Evolutionary conservation across 2,888 invertebrate genomes (phyloP).

Genomic region (Drepanosiphum platanoidis): DNA sequence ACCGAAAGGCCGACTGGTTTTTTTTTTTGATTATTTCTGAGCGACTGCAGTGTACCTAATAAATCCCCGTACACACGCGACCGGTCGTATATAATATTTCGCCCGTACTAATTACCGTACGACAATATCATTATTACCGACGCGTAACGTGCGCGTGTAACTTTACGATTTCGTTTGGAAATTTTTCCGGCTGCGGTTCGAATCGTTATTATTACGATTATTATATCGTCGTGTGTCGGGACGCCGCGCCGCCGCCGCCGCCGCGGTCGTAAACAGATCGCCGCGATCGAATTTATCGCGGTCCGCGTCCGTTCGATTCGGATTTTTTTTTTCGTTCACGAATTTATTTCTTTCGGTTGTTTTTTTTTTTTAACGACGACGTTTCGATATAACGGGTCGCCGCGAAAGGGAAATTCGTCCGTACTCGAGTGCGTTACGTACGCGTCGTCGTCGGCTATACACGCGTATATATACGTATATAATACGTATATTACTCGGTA

Average conservation of each 20-base stretch:
- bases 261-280: background rate
- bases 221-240: too few relatives aligned
- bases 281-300: background rate
- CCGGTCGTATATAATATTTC: background rate
- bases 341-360: too few relatives aligned
- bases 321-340: background rate
- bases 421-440: background rate
- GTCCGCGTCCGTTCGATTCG: background rate
- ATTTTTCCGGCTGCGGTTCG: background rate
- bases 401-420: background rate
- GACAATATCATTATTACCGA: background rate
- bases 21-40: background rate
- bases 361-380: background rate
- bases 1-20: constrained; percentile 35
- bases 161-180: background rate
- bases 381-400: background rate
- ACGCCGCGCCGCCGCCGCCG: too few relatives aligned
- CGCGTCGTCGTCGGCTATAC: background rate
- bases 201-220: too few relatives aligned
- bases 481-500: too few relatives aligned
- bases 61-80: background rate
- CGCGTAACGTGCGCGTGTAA: too few relatives aligned
- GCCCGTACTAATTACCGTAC: background rate
- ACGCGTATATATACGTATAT: too few relatives aligned
- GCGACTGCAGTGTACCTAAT: background rate